A percentile compares a stretch with the other conserved stretches of the same genome.
Evolutionary conservation across 2,888 invertebrate genomes (phyloP).

Genomic region (Autographa pulchrina): DNA sequence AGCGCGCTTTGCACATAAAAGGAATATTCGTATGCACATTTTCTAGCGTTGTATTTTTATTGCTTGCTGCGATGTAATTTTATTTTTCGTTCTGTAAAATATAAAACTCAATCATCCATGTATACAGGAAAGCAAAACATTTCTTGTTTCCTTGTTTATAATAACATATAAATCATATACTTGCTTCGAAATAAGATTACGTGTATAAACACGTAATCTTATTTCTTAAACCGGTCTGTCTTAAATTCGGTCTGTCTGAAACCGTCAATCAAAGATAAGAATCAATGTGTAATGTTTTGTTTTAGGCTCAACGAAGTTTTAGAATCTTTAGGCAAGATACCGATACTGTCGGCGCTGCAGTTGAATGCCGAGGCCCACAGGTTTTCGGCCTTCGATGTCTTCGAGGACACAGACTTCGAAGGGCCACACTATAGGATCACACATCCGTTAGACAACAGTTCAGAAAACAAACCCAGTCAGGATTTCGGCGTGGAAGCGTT

Average conservation of each 20-base stretch:
- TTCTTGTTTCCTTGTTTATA: background rate
- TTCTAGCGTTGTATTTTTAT: background rate
- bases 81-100: background rate
- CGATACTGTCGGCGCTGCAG: constrained; percentile 93
- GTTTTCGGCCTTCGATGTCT: constrained; percentile 91
- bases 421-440: constrained; percentile 80
- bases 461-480: constrained; percentile 76
- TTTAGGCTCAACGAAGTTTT: constrained; percentile 93
- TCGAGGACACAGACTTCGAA: constrained; percentile 87
- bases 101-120: background rate
- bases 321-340: constrained; percentile 94
- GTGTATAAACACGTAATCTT: constrained; percentile 17
- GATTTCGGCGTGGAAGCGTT: constrained; percentile 86
- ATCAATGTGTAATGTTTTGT: constrained; percentile 36
- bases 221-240: too few species aligned
- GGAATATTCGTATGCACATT: background rate
- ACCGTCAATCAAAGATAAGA: background rate
- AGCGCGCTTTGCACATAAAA: background rate
- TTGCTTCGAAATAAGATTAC: background rate
- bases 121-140: background rate
- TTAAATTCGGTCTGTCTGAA: background rate
- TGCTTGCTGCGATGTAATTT: background rate
- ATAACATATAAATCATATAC: too few species aligned
- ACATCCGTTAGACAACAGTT: constrained; percentile 78
- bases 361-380: constrained; percentile 90